phyloP scores from a whole-genome alignment of 2,113 vertebrate genomes.

The Artemisiospiza belli region DNA sequence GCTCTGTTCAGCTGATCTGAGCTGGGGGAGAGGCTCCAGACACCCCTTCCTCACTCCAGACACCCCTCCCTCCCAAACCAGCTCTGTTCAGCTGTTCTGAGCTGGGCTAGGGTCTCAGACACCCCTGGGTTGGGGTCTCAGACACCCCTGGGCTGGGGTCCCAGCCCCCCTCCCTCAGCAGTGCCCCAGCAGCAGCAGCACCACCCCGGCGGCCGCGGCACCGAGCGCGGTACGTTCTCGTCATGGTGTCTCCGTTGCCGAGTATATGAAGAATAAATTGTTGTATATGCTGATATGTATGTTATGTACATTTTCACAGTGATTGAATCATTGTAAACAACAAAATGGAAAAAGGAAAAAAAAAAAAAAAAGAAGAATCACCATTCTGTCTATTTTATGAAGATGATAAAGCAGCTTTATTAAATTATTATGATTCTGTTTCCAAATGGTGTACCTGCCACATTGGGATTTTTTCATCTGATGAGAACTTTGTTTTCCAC shows the following conservation, averaged over 20 bases:
- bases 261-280: constrained; percentile 76
- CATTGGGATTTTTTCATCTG: constrained; percentile 68
- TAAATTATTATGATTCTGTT: constrained; percentile 83
- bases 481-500: constrained; percentile 77
- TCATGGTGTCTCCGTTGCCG: constrained; percentile 75
- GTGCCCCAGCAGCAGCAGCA: constrained; percentile 45
- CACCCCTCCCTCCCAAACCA: too few relatives aligned
- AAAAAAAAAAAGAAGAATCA: constrained; percentile 58
- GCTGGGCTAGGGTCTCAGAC: too few relatives aligned
- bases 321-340: constrained; percentile 81
- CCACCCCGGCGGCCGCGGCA: constrained; percentile 46
- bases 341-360: constrained; percentile 3
- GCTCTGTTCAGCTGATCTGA: too few relatives aligned
- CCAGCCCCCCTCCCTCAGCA: background rate
- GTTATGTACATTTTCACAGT: constrained; percentile 84
- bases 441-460: constrained; percentile 78
- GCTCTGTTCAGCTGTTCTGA: too few relatives aligned
- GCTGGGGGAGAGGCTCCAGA: too few relatives aligned
- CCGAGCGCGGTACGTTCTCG: constrained; percentile 63
- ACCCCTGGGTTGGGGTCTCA: too few relatives aligned
- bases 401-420: constrained; percentile 84
- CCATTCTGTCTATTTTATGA: constrained; percentile 83
- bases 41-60: too few relatives aligned
- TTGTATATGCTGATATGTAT: constrained; percentile 83
- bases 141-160: too few relatives aligned